Conservation (phyloP, 2,797 vertebrate species). For the Falco columbarius region DNA sequence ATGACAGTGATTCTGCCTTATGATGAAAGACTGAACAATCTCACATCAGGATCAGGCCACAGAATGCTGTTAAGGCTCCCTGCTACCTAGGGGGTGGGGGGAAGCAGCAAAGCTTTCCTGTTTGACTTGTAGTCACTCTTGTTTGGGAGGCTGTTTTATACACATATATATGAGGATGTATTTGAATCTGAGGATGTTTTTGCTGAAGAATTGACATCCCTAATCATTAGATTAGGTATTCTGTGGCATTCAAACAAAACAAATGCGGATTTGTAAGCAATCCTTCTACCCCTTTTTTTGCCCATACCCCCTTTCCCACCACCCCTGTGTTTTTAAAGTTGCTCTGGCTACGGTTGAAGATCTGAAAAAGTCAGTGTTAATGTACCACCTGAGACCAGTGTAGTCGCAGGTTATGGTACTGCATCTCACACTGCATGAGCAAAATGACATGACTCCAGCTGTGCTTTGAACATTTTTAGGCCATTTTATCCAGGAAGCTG, state of each 20-base stretch:
- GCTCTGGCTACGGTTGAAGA: not conserved
- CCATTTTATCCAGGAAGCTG: constrained; percentile 92
- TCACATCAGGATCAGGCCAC: not conserved
- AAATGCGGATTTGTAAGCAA: not conserved
- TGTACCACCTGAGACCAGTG: not conserved
- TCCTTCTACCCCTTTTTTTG: too few relatives aligned
- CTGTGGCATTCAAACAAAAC: not conserved
- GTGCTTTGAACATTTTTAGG: constrained; percentile 70
- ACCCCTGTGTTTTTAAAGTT: not conserved
- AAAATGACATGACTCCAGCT: not conserved
- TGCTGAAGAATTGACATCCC: not conserved
- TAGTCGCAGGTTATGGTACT: not conserved
- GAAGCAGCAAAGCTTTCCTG: not conserved
- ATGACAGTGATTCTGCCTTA: not conserved
- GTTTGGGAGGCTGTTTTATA: not conserved
- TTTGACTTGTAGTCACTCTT: not conserved
- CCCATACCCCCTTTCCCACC: not conserved
- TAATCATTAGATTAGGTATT: not conserved
- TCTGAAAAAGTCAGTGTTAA: not conserved
- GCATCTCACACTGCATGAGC: not conserved
- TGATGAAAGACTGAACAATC: not conserved
- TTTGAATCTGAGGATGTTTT: not conserved
- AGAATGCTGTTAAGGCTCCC: not conserved
- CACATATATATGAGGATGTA: not conserved
- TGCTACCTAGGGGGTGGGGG: not conserved